A percentile compares a stretch with the other conserved stretches of the same genome.
phyloP scores from a whole-genome alignment of 2,888 invertebrate genomes.

The Unio pictorum region DNA sequence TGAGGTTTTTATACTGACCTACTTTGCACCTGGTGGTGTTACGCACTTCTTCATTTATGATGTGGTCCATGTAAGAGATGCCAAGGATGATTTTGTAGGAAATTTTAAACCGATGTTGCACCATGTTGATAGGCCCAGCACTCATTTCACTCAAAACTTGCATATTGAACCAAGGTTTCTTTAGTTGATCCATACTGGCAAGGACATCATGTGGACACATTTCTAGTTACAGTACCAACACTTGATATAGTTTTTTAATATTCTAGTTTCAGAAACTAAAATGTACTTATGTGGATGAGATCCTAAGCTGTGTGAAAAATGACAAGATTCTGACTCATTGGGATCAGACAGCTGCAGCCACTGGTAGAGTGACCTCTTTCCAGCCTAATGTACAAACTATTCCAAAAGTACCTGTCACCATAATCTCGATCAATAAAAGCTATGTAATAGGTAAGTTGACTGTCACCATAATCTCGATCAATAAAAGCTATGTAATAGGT shows the following conservation, averaged over 20 bases:
- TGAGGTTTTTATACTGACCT: too few relatives aligned
- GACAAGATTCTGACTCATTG: conserved; percentile 58
- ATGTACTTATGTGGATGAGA: conserved; percentile 67
- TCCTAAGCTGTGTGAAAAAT: conserved; percentile 53
- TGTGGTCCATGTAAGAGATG: too few relatives aligned
- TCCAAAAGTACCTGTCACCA: conserved; percentile 58
- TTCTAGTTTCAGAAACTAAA: conserved; percentile 65
- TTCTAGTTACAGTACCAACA: background rate
- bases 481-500: conserved; percentile 51
- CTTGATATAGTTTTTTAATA: background rate
- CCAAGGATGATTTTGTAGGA: too few relatives aligned
- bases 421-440: conserved; percentile 43
- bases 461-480: conserved; percentile 45
- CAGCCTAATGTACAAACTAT: conserved; percentile 68
- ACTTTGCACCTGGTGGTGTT: too few relatives aligned
- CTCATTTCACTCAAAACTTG: too few relatives aligned
- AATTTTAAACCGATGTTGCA: too few relatives aligned
- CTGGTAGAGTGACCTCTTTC: conserved; percentile 64
- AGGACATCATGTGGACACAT: background rate
- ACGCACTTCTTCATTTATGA: too few relatives aligned
- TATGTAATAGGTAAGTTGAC: conserved; percentile 49
- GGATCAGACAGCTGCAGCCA: conserved; percentile 67
- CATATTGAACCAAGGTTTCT: background rate
- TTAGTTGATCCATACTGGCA: background rate
- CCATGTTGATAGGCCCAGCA: too few relatives aligned